A percentile compares a stretch with the other conserved stretches of the same genome.
These are phyloP conservation scores for Carpatolechia fugitivella DNA, from an alignment of 2,888 invertebrate species.

Conservation along the genomic window DNA sequence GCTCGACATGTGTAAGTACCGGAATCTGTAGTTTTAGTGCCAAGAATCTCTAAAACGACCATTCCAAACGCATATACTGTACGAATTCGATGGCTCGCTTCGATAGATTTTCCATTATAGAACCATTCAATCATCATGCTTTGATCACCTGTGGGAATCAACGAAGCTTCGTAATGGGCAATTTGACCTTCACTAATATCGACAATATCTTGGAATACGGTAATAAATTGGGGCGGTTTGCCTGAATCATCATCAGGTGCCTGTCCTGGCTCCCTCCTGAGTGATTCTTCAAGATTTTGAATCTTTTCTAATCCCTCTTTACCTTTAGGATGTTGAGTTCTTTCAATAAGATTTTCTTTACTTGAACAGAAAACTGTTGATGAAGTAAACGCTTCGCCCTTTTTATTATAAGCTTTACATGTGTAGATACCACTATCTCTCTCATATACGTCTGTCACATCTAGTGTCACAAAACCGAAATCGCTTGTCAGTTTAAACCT, in stretches of 20 bases:
- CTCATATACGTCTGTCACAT: constrained; percentile 94
- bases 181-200: constrained; percentile 96
- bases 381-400: constrained; percentile 95
- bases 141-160: constrained; percentile 96
- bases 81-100: constrained; percentile 93
- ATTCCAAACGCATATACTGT: constrained; percentile 98
- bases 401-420: constrained; percentile 92
- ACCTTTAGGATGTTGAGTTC: constrained; percentile 97
- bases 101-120: constrained; percentile 93
- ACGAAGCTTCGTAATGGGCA: constrained; percentile 97
- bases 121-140: constrained; percentile 98
- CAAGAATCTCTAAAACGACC: constrained; percentile 97
- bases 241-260: constrained; percentile 87
- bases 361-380: constrained; percentile 91
- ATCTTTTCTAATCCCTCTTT: constrained; percentile 94
- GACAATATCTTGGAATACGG: constrained; percentile 89
- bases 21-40: constrained; percentile 95
- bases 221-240: constrained; percentile 92
- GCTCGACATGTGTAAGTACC: constrained; percentile 94
- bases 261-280: constrained; percentile 84
- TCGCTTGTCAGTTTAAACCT: constrained; percentile 96
- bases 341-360: constrained; percentile 90
- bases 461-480: constrained; percentile 97
- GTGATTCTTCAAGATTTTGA: constrained; percentile 92
- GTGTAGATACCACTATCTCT: constrained; percentile 97